A percentile compares a stretch with the other conserved stretches of the same genome.
Conservation (phyloP, 1,140 invertebrate genomes). For the Whitmania pigra region DNA sequence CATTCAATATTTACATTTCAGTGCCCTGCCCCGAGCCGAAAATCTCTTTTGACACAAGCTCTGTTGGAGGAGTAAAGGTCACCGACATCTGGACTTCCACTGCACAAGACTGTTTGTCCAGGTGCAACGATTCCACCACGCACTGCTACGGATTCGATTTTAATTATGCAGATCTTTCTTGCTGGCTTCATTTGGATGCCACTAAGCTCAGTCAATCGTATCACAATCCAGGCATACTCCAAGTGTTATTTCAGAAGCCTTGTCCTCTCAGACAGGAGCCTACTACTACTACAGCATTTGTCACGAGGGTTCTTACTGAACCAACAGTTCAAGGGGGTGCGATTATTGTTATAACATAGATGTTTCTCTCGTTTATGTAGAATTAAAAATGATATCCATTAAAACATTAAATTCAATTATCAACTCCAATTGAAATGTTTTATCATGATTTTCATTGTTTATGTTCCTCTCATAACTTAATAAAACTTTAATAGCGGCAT, state of each 20-base stretch:
- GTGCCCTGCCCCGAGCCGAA: neutral
- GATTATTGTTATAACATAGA: too few relatives aligned
- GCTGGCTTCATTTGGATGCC: neutral
- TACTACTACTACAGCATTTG: neutral
- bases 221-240: neutral
- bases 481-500: neutral
- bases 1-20: neutral
- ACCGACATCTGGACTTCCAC: neutral
- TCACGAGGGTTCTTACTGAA: neutral
- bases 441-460: neutral
- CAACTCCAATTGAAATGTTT: neutral
- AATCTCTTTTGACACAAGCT: neutral
- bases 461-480: neutral
- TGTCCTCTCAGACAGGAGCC: neutral
- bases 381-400: too few relatives aligned
- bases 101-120: neutral
- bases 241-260: neutral
- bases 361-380: too few relatives aligned
- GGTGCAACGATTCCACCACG: neutral
- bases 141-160: conserved; percentile 2
- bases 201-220: neutral
- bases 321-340: too few relatives aligned
- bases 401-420: too few relatives aligned
- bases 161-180: neutral
- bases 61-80: conserved; percentile 1